These are phyloP conservation scores for Agrilus planipennis DNA, from an alignment of 1,140 invertebrate genomes.

Conservation along the genomic window DNA sequence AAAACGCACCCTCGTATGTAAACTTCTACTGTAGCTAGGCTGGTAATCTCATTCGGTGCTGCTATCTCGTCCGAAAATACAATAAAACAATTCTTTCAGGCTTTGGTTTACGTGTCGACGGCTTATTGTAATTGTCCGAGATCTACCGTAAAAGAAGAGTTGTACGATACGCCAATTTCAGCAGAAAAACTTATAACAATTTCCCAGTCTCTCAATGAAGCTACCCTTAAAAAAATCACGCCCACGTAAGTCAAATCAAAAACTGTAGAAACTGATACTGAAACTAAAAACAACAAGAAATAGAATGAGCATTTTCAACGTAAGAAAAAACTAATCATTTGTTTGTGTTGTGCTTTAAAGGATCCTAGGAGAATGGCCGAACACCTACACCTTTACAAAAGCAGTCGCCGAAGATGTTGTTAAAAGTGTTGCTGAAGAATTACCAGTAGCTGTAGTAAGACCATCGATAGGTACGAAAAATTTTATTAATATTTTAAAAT, in stretches of 20 bases:
- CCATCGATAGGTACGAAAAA: conserved; percentile 52
- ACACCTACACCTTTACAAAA: conserved; percentile 67
- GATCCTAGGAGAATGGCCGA: conserved; percentile 51
- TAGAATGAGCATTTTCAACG: no score
- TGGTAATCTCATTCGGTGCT: no score
- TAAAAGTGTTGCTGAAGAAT: conserved; percentile 36
- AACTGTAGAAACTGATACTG: conserved; percentile 41
- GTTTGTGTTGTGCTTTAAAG: conserved; percentile 32
- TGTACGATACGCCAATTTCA: conserved; percentile 31
- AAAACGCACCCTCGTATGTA: no score
- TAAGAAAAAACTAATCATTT: conserved; percentile 18
- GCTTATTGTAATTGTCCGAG: conserved; percentile 40
- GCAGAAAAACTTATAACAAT: conserved; percentile 19
- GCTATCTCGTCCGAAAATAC: conserved; percentile 41
- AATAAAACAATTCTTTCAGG: conserved; percentile 51
- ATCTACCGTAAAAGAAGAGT: conserved; percentile 30
- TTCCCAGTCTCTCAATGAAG: conserved; percentile 6
- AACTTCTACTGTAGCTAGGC: no score
- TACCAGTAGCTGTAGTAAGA: conserved; percentile 57
- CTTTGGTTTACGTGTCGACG: conserved; percentile 41
- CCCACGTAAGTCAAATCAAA: conserved; percentile 39
- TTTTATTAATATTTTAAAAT: background rate
- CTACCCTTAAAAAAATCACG: conserved; percentile 8
- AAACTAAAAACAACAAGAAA: conserved; percentile 42
- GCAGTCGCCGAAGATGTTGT: conserved; percentile 55